Evolutionary conservation across 2,113 vertebrate species (phyloP).

Genomic region (Hiodon tergisus): DNA sequence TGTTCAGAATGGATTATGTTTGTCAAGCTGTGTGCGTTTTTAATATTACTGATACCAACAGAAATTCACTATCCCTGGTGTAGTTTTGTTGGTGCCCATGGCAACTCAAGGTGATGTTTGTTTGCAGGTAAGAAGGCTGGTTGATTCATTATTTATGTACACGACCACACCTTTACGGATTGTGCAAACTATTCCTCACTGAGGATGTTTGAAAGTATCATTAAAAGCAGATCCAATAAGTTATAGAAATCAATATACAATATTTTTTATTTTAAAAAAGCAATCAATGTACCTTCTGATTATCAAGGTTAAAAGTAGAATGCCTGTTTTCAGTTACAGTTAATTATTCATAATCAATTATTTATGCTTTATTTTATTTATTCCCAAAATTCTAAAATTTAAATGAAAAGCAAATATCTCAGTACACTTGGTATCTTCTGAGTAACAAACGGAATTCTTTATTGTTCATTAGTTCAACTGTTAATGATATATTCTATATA

Average conservation of each 20-base stretch:
- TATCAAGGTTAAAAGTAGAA: too few species aligned
- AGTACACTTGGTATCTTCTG: too few species aligned
- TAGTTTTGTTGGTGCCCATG: slow-evolving; percentile 45
- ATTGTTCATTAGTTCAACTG: too few species aligned
- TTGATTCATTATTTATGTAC: slow-evolving; percentile 39
- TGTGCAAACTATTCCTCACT: neutral
- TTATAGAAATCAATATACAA: neutral
- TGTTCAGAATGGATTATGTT: neutral
- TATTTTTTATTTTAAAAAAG: neutral
- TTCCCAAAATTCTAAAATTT: too few species aligned
- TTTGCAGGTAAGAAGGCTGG: slow-evolving; percentile 31
- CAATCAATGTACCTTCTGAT: too few species aligned
- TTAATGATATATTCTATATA: too few species aligned
- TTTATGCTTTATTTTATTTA: slow-evolving; percentile 12
- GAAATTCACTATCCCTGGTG: slow-evolving; percentile 44
- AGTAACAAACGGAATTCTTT: too few species aligned
- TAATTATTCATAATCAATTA: neutral
- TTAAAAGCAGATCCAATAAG: neutral
- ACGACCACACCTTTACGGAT: neutral
- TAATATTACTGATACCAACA: neutral
- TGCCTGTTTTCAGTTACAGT: too few species aligned
- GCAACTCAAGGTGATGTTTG: slow-evolving; percentile 47
- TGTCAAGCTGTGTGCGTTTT: neutral
- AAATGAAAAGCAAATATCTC: neutral
- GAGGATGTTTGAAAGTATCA: neutral